Percentiles rank a stretch among this genome's conserved stretches.
Evolutionary conservation across 2,888 invertebrate genomes (phyloP).

Genomic region (Himalopsyche tibetana): DNA sequence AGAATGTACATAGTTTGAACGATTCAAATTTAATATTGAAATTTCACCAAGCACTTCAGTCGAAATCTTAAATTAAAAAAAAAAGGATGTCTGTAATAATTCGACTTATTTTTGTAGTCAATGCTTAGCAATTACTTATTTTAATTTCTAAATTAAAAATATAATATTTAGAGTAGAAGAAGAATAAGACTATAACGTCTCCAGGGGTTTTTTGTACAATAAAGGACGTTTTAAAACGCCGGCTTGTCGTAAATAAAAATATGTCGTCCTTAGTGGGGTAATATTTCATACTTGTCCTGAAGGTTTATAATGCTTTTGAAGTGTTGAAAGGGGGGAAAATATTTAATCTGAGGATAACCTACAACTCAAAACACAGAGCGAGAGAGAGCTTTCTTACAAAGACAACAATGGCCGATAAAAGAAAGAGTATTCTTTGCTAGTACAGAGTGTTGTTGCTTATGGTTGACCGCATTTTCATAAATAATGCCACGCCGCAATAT

Average conservation of each 20-base stretch:
- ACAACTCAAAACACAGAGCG: conserved; percentile 11
- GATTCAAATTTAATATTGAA: no score
- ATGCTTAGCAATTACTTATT: no score
- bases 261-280: not conserved
- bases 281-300: conserved; percentile 15
- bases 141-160: no score
- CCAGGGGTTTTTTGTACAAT: not conserved
- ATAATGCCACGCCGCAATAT: conserved; percentile 56
- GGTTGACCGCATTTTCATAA: conserved; percentile 56
- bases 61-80: no score
- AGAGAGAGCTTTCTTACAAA: conserved; percentile 31
- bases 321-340: conserved; percentile 28
- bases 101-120: no score
- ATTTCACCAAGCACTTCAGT: no score
- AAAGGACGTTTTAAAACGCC: not conserved
- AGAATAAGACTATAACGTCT: no score
- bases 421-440: not conserved
- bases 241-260: conserved; percentile 23
- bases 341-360: conserved; percentile 17
- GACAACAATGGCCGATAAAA: conserved; percentile 34
- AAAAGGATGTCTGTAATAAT: no score
- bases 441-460: not conserved
- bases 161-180: no score
- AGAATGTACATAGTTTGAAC: no score
- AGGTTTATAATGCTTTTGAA: conserved; percentile 16